These are phyloP conservation scores for Falco columbarius DNA, from an alignment of 2,797 vertebrate genomes.

Conservation along the genomic window DNA sequence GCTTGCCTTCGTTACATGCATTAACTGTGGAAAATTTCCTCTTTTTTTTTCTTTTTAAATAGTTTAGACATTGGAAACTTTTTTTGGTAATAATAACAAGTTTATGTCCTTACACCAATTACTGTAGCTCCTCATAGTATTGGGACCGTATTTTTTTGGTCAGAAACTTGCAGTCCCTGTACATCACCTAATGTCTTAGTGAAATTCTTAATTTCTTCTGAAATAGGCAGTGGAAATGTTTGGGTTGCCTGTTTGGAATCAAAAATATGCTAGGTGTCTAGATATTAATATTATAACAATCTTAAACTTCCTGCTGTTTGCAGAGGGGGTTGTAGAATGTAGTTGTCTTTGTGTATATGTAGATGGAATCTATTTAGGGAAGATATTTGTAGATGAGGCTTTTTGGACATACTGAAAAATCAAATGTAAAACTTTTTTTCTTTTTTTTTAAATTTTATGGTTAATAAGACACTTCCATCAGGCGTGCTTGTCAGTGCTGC, in stretches of 20 bases:
- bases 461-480: neutral
- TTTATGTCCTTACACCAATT: neutral
- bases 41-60: neutral
- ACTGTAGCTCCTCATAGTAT: neutral
- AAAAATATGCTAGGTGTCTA: neutral
- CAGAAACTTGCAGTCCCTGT: neutral
- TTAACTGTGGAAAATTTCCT: neutral
- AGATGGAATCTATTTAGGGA: neutral
- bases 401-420: neutral
- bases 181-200: neutral
- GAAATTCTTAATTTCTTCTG: neutral
- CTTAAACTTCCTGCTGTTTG: neutral
- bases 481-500: neutral
- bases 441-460: neutral
- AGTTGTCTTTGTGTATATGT: neutral
- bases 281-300: neutral
- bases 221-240: neutral
- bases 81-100: neutral
- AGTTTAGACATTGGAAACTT: neutral
- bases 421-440: neutral
- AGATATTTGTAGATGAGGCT: neutral
- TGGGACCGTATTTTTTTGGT: neutral
- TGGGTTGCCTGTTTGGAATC: neutral
- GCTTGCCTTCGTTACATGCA: neutral
- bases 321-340: neutral